Evolutionary conservation across 2,113 vertebrate genomes (phyloP).

Genomic region (Crotalus tigris): DNA sequence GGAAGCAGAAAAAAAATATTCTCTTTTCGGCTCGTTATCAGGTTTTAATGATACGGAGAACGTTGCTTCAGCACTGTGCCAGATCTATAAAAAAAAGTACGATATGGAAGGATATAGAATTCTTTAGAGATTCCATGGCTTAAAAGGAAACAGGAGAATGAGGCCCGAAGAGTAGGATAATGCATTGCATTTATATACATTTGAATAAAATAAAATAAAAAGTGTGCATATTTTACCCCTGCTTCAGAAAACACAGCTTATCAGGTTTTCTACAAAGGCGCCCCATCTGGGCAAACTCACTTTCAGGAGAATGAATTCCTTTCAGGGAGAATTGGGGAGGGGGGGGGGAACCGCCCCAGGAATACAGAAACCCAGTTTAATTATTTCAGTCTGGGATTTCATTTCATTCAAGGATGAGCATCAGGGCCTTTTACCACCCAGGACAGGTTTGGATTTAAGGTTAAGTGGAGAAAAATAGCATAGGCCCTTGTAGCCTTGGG

Average conservation of each 20-base stretch:
- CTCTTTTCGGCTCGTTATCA: background rate
- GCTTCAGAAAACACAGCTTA: slow-evolving; percentile 43
- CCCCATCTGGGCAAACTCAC: slow-evolving; percentile 45
- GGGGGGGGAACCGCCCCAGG: slow-evolving; percentile 19
- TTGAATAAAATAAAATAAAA: slow-evolving; percentile 46
- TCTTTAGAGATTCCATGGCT: slow-evolving; percentile 2
- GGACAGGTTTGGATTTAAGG: background rate
- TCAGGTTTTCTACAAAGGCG: slow-evolving; percentile 49
- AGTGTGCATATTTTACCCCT: slow-evolving; percentile 38
- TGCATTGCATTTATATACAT: slow-evolving; percentile 39
- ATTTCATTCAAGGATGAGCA: background rate
- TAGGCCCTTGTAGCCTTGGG: background rate
- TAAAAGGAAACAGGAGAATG: background rate
- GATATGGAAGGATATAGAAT: slow-evolving; percentile 40
- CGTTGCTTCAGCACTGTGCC: background rate
- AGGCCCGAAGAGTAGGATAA: slow-evolving; percentile 22
- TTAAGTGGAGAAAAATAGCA: background rate
- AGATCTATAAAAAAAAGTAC: slow-evolving; percentile 25
- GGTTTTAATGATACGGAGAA: background rate
- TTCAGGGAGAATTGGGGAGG: slow-evolving; percentile 6
- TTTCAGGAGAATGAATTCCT: slow-evolving; percentile 56
- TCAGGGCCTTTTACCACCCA: background rate
- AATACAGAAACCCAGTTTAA: slow-evolving; percentile 12
- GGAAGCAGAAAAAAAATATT: background rate
- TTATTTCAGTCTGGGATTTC: background rate